phyloP scores from a whole-genome alignment of 2,113 vertebrate species.

The Diadophis punctatus region DNA sequence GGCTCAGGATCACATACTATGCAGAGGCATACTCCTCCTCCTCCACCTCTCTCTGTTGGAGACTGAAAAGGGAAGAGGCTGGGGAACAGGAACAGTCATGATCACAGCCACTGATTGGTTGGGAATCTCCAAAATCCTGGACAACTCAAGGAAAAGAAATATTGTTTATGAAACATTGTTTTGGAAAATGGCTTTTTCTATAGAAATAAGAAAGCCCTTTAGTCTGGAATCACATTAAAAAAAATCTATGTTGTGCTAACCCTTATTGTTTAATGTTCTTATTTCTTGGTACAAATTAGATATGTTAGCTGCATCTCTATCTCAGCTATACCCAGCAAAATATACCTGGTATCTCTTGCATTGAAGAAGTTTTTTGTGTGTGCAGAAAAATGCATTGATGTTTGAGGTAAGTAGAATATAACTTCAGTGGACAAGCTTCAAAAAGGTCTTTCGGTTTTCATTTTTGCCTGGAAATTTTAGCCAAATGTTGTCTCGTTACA shows the following conservation, averaged over 20 bases:
- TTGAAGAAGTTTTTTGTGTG: neutral
- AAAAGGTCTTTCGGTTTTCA: neutral
- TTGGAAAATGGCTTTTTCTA: neutral
- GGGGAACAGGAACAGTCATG: neutral
- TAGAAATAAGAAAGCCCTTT: neutral
- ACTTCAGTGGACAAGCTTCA: too few species aligned
- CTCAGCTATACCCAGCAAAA: neutral
- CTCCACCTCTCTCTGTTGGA: neutral
- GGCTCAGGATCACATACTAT: neutral
- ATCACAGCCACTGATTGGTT: neutral
- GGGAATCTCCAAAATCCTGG: neutral
- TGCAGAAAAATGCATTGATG: neutral
- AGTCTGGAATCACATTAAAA: neutral
- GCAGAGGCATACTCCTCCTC: neutral
- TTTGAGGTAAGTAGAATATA: neutral
- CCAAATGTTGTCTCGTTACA: neutral
- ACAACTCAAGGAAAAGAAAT: neutral
- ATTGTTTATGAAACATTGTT: neutral
- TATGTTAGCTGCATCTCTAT: neutral
- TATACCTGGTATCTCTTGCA: neutral
- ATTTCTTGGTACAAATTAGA: neutral
- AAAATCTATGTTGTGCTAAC: neutral
- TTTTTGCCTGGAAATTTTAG: neutral
- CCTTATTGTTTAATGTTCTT: neutral
- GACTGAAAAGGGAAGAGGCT: neutral